Base-by-base conservation (phyloP, 2,113 vertebrate genomes). In the Peucedramus taeniatus region DNA sequence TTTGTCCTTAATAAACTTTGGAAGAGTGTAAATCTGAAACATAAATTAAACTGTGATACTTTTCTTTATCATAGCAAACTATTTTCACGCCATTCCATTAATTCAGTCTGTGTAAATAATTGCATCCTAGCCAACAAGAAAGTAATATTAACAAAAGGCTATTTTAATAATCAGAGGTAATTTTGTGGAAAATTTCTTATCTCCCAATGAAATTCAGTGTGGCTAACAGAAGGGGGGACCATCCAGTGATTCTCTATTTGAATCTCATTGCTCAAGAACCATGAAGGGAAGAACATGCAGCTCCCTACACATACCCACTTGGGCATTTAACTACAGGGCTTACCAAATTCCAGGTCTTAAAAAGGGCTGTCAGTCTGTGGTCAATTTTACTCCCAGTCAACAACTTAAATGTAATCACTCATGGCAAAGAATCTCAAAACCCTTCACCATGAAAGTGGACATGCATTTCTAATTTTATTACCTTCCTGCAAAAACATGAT, bases 401-500 rank as follows among this genome's bases (percentile, higher is more conserved):
- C n/a, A 76, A 80, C 33, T 68, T 42, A 70, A 65, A 80, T 31
- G 27, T 30, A 50, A 81, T 50, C 23, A 60, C 23, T 78, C 50
- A 19, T 4, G 63, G 28, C 27, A 74, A 39, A 54, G 63, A 40
- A 89, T 44, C 39, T 81, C 72, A 88, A 24, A 82, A 57, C 40
- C 4, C 24, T 71, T 51, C 45, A 45, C 61, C 61, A 31, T 44
- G 27, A 47, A 81, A 94, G 24, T 26, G 15, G 15, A 23, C 27
- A 15, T 0, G 0, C 66, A 68, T 72, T 50, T 88, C 49, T 60
- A 60, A 83, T 53, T 76, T 16, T 9, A 78, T 79, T 98, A 99
- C 99, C 99, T 98, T 98, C 98, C 99, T 96, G 98, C 96, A 2
- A 99, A 99, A 54, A 99, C 98, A 72, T 97, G 98, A 88, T 97